Conservation (phyloP, 2,113 vertebrate species). For the Todiramphus saurophagus region DNA sequence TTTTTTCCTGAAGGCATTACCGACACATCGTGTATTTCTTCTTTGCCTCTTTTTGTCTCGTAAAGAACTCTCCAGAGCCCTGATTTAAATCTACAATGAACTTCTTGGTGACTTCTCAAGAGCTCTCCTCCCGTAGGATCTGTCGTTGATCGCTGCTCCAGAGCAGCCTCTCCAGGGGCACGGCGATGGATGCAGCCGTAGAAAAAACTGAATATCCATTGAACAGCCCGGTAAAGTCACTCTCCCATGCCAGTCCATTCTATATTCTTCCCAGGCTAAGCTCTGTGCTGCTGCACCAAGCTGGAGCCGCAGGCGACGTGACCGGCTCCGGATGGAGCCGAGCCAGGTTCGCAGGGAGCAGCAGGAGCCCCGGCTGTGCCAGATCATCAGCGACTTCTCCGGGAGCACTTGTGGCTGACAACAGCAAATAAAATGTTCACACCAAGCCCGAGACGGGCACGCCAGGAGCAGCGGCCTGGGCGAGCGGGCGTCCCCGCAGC, state of each 20-base stretch:
- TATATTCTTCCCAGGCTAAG: background rate
- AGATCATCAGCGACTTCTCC: background rate
- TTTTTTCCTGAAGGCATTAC: background rate
- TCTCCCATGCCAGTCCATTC: rapidly evolving
- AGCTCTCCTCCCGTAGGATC: background rate
- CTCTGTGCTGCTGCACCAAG: background rate
- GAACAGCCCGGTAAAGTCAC: background rate
- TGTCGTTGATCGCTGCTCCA: background rate
- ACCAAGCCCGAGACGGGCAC: background rate
- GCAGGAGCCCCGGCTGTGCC: background rate
- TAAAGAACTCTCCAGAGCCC: background rate
- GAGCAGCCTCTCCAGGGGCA: rapidly evolving
- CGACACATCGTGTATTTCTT: background rate
- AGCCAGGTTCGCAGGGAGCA: background rate
- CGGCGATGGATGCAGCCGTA: background rate
- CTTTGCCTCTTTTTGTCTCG: rapidly evolving
- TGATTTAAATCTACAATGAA: background rate
- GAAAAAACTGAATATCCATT: background rate
- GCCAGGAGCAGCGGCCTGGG: rapidly evolving
- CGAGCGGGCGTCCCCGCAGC: background rate
- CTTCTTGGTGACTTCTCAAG: background rate
- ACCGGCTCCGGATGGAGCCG: background rate
- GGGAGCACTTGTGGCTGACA: background rate
- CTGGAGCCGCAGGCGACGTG: background rate
- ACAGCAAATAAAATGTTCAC: background rate